These are phyloP conservation scores for Hafferia zeledoni DNA, from an alignment of 2,797 vertebrate genomes.

Conservation along the genomic window DNA sequence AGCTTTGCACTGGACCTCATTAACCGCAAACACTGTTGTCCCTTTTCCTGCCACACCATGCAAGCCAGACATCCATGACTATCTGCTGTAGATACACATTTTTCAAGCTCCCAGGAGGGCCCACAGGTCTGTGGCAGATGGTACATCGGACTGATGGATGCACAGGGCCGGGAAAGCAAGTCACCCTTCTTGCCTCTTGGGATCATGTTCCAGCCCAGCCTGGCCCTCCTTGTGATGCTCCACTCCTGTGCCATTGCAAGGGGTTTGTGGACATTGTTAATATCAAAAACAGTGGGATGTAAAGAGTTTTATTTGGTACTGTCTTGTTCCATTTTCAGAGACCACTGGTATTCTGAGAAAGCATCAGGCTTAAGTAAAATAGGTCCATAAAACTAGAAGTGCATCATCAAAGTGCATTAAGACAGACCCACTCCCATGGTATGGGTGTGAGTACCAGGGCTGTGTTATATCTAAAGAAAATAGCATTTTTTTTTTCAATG, in stretches of 20 bases:
- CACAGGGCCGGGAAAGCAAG: neutral
- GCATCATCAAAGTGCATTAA: neutral
- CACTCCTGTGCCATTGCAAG: neutral
- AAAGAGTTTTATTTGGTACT: neutral
- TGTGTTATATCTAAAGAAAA: neutral
- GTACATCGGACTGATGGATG: neutral
- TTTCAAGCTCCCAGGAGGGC: neutral
- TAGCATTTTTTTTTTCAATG: neutral
- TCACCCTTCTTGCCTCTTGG: neutral
- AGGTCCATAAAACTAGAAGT: neutral
- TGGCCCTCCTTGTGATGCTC: neutral
- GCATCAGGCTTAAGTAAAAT: neutral
- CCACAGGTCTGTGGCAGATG: neutral
- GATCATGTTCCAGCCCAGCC: neutral
- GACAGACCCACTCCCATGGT: accelerated
- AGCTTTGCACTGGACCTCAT: conserved; percentile 26
- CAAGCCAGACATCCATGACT: neutral
- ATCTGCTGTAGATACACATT: neutral
- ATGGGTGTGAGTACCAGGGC: accelerated
- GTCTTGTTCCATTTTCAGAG: neutral
- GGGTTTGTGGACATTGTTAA: neutral
- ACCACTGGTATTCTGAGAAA: neutral
- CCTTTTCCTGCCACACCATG: neutral
- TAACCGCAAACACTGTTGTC: accelerated
- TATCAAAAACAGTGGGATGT: accelerated